phyloP scores from a whole-genome alignment of 1,140 invertebrate species.

The Acromyrmex charruanus region DNA sequence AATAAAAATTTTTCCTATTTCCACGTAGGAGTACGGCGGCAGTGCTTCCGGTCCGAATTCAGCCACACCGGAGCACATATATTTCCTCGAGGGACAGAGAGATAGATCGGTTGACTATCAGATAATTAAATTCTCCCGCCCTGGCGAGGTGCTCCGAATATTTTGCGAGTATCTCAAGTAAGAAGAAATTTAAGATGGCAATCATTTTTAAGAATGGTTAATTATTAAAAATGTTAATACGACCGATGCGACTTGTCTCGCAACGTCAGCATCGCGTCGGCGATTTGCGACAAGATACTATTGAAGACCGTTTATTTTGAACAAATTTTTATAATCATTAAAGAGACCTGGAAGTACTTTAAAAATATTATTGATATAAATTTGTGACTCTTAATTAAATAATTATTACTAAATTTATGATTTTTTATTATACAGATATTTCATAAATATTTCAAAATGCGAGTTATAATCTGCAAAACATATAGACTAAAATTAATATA shows the following conservation, averaged over 20 bases:
- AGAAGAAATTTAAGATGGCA: slow-evolving; percentile 35
- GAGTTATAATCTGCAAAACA: too few species aligned
- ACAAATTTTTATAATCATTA: too few species aligned
- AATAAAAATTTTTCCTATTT: slow-evolving; percentile 73
- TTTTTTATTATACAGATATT: too few species aligned
- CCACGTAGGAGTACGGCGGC: slow-evolving; percentile 47
- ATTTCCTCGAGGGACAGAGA: slow-evolving; percentile 64
- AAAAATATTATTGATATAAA: too few species aligned
- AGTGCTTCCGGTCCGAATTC: slow-evolving; percentile 70
- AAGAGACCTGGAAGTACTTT: too few species aligned
- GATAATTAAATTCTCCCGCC: slow-evolving; percentile 80
- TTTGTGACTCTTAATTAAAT: too few species aligned
- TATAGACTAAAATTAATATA: too few species aligned
- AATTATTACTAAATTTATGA: too few species aligned
- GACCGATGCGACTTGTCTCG: not conserved
- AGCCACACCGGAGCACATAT: slow-evolving; percentile 55
- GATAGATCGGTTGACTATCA: slow-evolving; percentile 79
- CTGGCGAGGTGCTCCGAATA: slow-evolving; percentile 72
- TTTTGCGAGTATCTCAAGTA: slow-evolving; percentile 70
- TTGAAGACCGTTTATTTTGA: too few species aligned
- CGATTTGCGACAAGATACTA: too few species aligned
- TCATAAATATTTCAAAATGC: too few species aligned
- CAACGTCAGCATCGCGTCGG: not conserved
- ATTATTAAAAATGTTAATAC: slow-evolving; percentile 35
- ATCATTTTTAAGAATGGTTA: slow-evolving; percentile 41